Percentiles rank a stretch among this genome's conserved stretches.
phyloP scores from a whole-genome alignment of 2,888 invertebrate genomes.

The Atrina japonica region DNA sequence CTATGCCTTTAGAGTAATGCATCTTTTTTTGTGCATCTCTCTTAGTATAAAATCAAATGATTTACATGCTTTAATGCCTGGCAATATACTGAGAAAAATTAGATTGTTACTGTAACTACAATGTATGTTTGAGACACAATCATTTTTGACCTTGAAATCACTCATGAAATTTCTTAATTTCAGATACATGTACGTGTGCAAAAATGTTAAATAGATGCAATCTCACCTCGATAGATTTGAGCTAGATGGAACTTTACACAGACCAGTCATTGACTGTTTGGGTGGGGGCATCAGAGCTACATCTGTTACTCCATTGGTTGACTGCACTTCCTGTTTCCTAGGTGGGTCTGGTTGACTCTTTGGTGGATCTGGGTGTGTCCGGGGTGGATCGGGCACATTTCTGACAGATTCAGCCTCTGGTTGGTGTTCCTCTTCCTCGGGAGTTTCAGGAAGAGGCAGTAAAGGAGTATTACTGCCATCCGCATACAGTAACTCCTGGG shows the following conservation, averaged over 20 bases:
- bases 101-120: too few relatives aligned
- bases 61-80: too few relatives aligned
- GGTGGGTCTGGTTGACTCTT: slow-evolving; percentile 12
- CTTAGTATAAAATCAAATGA: too few relatives aligned
- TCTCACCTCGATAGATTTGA: slow-evolving; percentile 39
- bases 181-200: neutral
- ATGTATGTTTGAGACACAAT: too few relatives aligned
- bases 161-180: too few relatives aligned
- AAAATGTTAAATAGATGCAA: neutral
- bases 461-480: slow-evolving; percentile 34
- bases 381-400: slow-evolving; percentile 5
- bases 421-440: slow-evolving; percentile 51
- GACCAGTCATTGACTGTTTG: slow-evolving; percentile 36
- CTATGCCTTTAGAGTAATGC: too few relatives aligned
- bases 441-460: slow-evolving; percentile 62
- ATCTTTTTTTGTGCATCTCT: too few relatives aligned
- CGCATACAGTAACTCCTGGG: slow-evolving; percentile 86
- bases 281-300: slow-evolving; percentile 66
- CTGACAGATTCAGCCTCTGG: neutral
- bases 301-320: slow-evolving; percentile 23
- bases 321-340: slow-evolving; percentile 8
- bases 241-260: slow-evolving; percentile 29
- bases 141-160: too few relatives aligned
- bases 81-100: too few relatives aligned
- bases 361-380: slow-evolving; percentile 12